Conservation (phyloP, 2,888 invertebrate genomes). For the Coronaproctus castanopsis region DNA sequence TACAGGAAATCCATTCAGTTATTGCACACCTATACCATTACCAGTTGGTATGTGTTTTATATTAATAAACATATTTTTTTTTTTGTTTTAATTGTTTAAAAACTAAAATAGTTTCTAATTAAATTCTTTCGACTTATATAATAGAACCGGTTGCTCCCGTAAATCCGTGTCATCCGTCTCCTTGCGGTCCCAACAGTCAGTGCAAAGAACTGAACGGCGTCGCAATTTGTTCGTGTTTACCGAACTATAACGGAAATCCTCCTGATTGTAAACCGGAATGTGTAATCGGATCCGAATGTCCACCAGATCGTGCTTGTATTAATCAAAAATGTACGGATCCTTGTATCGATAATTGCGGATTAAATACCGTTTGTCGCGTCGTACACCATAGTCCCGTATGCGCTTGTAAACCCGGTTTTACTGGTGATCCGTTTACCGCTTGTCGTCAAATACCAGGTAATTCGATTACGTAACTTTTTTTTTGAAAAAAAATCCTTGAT, state of each 20-base stretch:
- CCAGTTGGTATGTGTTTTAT: conserved; percentile 12
- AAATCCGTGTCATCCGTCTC: conserved; percentile 25
- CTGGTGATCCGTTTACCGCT: conserved; percentile 24
- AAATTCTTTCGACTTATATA: background rate
- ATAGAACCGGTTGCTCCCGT: conserved; percentile 13
- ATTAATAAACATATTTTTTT: no score
- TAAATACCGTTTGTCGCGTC: conserved; percentile 28
- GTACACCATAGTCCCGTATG: conserved; percentile 32
- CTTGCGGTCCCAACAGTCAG: conserved; percentile 31
- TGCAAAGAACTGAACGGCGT: conserved; percentile 36
- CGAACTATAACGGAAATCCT: conserved; percentile 51
- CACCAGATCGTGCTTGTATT: conserved; percentile 37
- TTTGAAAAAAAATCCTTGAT: no score
- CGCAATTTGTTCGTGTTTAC: conserved; percentile 58
- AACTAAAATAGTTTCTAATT: no score
- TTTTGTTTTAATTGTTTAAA: no score
- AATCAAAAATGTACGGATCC: conserved; percentile 29
- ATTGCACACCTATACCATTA: conserved; percentile 19
- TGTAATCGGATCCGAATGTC: conserved; percentile 28
- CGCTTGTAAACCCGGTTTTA: conserved; percentile 27
- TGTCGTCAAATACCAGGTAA: conserved; percentile 20
- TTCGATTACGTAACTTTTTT: conserved; percentile 1
- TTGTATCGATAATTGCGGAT: conserved; percentile 26
- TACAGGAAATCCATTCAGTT: conserved; percentile 28
- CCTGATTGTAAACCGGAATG: conserved; percentile 35